Evolutionary conservation across 2,797 vertebrate genomes (phyloP).

Genomic region (Poeciliopsis turneri): DNA sequence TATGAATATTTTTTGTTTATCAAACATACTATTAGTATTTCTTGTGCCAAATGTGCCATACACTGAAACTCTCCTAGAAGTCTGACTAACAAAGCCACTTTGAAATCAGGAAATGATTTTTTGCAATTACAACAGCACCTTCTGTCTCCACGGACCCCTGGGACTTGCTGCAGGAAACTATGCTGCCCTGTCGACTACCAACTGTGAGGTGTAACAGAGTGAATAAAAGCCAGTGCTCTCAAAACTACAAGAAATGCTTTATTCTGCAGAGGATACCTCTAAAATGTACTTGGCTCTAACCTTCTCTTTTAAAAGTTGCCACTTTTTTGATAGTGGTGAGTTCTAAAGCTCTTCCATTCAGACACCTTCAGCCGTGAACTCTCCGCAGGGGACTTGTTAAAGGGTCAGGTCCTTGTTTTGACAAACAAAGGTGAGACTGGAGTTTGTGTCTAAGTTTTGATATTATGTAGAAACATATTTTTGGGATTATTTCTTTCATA

Average conservation of each 20-base stretch:
- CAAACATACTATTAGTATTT: not conserved
- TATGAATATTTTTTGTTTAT: not conserved
- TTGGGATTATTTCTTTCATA: not conserved
- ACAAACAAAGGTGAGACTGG: not conserved
- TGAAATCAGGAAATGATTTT: not conserved
- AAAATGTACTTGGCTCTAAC: not conserved
- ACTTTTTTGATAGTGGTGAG: not conserved
- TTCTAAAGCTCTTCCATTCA: not conserved
- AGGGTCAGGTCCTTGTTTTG: not conserved
- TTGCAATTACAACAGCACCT: not conserved
- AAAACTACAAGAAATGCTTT: not conserved
- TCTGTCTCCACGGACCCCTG: not conserved
- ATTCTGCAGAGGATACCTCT: not conserved
- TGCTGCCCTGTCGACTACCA: not conserved
- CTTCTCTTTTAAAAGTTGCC: slow-evolving; percentile 2
- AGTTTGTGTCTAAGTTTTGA: not conserved
- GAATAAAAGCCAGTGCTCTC: not conserved
- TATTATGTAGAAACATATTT: not conserved
- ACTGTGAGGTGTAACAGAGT: not conserved
- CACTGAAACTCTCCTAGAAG: not conserved
- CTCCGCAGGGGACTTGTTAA: not conserved
- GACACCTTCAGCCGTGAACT: not conserved
- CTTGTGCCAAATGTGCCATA: not conserved
- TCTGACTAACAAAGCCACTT: not conserved
- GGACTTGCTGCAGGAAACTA: not conserved